phyloP scores from a whole-genome alignment of 1,140 invertebrate species.

The Camponotus pennsylvanicus region DNA sequence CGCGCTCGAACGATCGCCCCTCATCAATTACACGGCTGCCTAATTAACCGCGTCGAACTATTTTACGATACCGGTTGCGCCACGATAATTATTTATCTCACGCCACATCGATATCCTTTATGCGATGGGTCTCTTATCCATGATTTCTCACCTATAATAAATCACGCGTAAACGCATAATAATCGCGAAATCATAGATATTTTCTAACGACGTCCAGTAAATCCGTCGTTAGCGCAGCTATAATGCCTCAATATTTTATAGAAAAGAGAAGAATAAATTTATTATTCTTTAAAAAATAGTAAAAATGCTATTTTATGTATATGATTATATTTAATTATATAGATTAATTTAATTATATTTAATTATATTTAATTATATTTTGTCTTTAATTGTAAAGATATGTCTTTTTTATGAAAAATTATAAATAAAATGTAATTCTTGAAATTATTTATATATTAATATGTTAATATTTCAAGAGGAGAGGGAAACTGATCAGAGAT shows the following conservation, averaged over 20 bases:
- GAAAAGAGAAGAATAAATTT: background rate
- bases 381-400: background rate
- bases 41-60: constrained; percentile 65
- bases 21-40: constrained; percentile 66
- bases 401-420: background rate
- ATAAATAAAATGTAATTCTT: too few species aligned
- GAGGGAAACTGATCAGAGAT: background rate
- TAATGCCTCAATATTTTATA: background rate
- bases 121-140: constrained; percentile 47
- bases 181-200: constrained; percentile 55
- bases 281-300: background rate
- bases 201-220: constrained; percentile 26
- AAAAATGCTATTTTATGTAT: background rate
- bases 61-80: constrained; percentile 57
- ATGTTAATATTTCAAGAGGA: too few species aligned
- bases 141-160: constrained; percentile 52
- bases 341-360: background rate
- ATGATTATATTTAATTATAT: constrained; percentile 1
- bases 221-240: constrained; percentile 31
- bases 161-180: constrained; percentile 43
- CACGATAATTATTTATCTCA: constrained; percentile 62
- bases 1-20: constrained; percentile 55
- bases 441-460: too few species aligned
- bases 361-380: too few species aligned
- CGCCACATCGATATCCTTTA: constrained; percentile 54